phyloP scores from a whole-genome alignment of 2,113 vertebrate species.

The Bolborhynchus lineola region DNA sequence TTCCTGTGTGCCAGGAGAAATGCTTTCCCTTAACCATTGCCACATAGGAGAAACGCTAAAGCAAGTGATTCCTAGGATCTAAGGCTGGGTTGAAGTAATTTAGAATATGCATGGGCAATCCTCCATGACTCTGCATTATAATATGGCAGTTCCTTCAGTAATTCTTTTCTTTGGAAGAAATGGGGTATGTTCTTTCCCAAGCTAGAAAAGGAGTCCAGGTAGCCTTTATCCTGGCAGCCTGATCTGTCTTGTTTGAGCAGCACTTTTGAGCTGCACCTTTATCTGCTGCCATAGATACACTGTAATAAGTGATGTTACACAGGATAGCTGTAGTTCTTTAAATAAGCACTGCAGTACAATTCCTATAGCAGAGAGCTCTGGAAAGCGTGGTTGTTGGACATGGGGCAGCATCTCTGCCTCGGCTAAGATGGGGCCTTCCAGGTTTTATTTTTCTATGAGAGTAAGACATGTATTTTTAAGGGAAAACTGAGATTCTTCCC shows the following conservation, averaged over 20 bases:
- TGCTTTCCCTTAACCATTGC: neutral
- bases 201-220: neutral
- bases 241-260: neutral
- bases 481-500: neutral
- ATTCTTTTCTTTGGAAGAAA: neutral
- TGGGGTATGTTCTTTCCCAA: neutral
- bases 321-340: neutral
- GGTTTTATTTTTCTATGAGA: neutral
- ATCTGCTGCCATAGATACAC: neutral
- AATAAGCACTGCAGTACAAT: neutral
- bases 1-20: neutral
- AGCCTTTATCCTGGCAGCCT: neutral
- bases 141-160: neutral
- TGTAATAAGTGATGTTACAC: neutral
- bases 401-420: neutral
- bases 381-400: neutral
- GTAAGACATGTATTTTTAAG: neutral
- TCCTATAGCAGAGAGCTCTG: neutral
- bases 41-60: neutral
- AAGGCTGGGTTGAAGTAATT: neutral
- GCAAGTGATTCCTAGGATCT: neutral
- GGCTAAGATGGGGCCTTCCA: neutral
- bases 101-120: neutral
- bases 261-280: neutral
- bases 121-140: neutral